These are phyloP conservation scores for Schizopygopsis malacanthus DNA, from an alignment of 2,797 vertebrate species.

Conservation along the genomic window DNA sequence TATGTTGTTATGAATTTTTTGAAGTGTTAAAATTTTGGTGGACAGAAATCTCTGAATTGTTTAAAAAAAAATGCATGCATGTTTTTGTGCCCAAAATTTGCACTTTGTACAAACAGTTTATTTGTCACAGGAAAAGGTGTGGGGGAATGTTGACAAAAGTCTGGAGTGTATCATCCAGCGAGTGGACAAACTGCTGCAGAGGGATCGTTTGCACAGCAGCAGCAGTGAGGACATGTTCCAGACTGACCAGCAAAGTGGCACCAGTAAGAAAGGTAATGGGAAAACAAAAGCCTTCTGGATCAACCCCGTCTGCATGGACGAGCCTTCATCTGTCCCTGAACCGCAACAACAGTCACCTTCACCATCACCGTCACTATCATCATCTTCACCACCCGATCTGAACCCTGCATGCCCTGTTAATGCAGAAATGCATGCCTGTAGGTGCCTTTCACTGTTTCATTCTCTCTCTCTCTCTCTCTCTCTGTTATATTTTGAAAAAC, in stretches of 20 bases:
- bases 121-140: slow-evolving; percentile 90
- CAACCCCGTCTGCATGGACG: slow-evolving; percentile 83
- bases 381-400: slow-evolving; percentile 75
- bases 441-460: slow-evolving; percentile 57
- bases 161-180: slow-evolving; percentile 97
- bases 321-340: slow-evolving; percentile 65
- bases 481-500: not conserved
- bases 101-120: not conserved
- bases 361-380: slow-evolving; percentile 66
- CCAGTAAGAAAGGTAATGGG: slow-evolving; percentile 91
- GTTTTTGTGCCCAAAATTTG: not conserved
- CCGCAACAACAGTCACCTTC: slow-evolving; percentile 63
- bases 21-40: no score
- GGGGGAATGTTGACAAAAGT: slow-evolving; percentile 97
- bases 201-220: slow-evolving; percentile 85
- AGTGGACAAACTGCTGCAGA: slow-evolving; percentile 95
- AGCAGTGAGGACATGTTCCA: slow-evolving; percentile 82
- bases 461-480: not conserved
- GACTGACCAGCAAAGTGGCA: slow-evolving; percentile 75
- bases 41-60: not conserved
- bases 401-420: slow-evolving; percentile 81
- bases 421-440: slow-evolving; percentile 77
- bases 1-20: not conserved
- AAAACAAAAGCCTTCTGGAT: slow-evolving; percentile 91
- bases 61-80: not conserved